Percentiles rank a stretch among this genome's conserved stretches.
Conservation (phyloP, 2,888 invertebrate species). For the Idaea aversata region DNA sequence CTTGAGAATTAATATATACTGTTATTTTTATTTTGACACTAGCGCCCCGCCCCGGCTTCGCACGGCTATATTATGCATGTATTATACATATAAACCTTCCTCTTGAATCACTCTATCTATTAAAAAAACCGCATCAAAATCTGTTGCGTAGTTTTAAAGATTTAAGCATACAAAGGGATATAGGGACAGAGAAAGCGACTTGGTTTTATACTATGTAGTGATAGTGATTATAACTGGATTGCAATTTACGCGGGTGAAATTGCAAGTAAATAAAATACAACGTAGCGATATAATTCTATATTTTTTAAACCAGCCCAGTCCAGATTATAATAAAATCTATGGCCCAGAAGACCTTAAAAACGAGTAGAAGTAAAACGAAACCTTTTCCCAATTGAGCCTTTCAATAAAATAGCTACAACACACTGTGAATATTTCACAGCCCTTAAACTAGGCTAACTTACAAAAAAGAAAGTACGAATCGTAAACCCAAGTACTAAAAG, state of each 20-base stretch:
- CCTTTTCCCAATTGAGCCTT: conserved; percentile 20
- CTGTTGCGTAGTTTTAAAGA: no score
- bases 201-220: no score
- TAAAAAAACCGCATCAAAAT: no score
- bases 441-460: conserved; percentile 25
- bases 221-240: background rate
- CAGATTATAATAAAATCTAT: background rate
- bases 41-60: no score
- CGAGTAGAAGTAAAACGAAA: conserved; percentile 3
- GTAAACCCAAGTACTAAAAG: conserved; percentile 26
- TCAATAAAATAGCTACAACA: conserved; percentile 22
- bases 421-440: conserved; percentile 26
- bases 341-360: background rate
- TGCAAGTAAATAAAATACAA: background rate
- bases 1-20: no score
- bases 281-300: no score
- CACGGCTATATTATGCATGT: no score
- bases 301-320: background rate
- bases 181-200: no score
- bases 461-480: conserved; percentile 26
- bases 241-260: background rate
- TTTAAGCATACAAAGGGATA: no score
- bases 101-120: no score
- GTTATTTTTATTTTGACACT: no score
- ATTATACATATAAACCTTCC: no score